Conservation (phyloP, 2,797 vertebrate genomes). For the Myripristis murdjan region DNA sequence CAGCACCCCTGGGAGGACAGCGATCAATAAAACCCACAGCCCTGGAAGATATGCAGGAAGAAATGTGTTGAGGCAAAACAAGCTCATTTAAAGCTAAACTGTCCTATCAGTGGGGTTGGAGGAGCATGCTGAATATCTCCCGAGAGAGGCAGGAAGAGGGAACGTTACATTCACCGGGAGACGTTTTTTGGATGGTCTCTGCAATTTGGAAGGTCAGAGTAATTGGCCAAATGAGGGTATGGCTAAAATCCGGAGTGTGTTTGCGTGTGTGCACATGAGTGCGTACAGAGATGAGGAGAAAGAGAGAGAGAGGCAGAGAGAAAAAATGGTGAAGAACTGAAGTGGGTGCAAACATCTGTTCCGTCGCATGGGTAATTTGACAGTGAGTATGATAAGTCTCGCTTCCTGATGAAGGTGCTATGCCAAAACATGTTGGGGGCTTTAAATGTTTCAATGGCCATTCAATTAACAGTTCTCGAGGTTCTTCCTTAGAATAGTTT, state of each 20-base stretch:
- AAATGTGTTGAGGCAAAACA: slow-evolving; percentile 83
- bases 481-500: slow-evolving; percentile 1
- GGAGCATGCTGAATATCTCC: slow-evolving; percentile 70
- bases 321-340: slow-evolving; percentile 38
- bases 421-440: slow-evolving; percentile 33
- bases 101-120: slow-evolving; percentile 77
- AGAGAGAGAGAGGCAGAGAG: slow-evolving; percentile 8
- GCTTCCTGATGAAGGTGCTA: slow-evolving; percentile 28
- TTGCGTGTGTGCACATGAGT: slow-evolving; percentile 6
- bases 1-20: slow-evolving; percentile 71
- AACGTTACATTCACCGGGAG: slow-evolving; percentile 60
- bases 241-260: slow-evolving; percentile 43
- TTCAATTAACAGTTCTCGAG: slow-evolving; percentile 48
- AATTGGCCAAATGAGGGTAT: slow-evolving; percentile 77
- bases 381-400: slow-evolving; percentile 58
- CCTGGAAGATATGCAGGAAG: slow-evolving; percentile 77
- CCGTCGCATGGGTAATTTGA: slow-evolving; percentile 57
- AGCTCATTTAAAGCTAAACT: slow-evolving; percentile 82
- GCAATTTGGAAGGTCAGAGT: slow-evolving; percentile 78
- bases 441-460: slow-evolving; percentile 51
- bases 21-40: slow-evolving; percentile 82
- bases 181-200: slow-evolving; percentile 66
- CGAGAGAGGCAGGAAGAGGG: slow-evolving; percentile 58
- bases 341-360: slow-evolving; percentile 70
- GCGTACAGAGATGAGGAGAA: slow-evolving; percentile 23